phyloP scores from a whole-genome alignment of 2,888 invertebrate genomes.

The Alsophila aescularia region DNA sequence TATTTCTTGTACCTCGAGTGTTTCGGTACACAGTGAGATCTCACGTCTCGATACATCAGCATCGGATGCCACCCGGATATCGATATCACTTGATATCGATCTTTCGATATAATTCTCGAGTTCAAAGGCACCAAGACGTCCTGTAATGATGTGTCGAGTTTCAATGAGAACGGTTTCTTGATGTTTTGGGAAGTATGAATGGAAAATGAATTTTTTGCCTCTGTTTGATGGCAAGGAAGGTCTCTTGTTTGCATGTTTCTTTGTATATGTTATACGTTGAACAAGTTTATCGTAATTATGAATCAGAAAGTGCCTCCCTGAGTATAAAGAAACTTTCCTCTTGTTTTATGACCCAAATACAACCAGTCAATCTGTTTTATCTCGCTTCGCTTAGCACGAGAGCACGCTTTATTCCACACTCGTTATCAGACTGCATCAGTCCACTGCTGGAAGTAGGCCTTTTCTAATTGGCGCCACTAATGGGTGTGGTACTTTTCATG shows the following conservation, averaged over 20 bases:
- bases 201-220: constrained; percentile 1
- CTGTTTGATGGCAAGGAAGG: not conserved
- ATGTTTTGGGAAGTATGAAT: constrained; percentile 3
- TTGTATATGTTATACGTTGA: not conserved
- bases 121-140: constrained; percentile 28
- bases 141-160: constrained; percentile 31
- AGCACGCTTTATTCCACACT: no score
- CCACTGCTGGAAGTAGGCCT: no score
- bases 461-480: no score
- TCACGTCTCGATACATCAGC: constrained; percentile 1
- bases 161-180: constrained; percentile 19
- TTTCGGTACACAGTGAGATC: not conserved
- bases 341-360: no score
- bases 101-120: constrained; percentile 16
- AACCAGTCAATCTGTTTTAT: no score
- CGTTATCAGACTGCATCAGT: no score
- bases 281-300: no score
- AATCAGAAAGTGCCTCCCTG: no score
- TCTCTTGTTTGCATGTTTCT: not conserved
- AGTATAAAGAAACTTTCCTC: no score
- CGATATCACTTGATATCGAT: constrained; percentile 11
- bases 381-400: no score
- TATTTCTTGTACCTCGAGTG: not conserved
- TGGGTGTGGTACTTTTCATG: no score
- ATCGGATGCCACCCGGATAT: constrained; percentile 14